These are phyloP conservation scores for Furnarius figulus DNA, from an alignment of 2,113 vertebrate genomes.

Conservation along the genomic window DNA sequence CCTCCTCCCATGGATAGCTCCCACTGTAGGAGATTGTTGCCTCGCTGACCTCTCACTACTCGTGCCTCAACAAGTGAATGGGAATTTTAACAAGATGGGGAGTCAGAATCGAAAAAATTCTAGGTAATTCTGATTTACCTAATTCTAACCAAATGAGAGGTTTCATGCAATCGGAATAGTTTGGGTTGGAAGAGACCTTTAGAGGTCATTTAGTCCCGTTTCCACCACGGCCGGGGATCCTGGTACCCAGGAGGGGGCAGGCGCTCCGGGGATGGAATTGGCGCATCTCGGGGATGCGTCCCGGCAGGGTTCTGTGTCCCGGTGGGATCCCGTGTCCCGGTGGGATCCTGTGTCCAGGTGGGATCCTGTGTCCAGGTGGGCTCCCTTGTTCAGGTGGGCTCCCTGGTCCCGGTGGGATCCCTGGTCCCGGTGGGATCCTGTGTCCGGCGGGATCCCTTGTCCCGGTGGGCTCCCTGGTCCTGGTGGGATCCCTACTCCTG, in stretches of 20 bases:
- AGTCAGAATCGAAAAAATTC: neutral
- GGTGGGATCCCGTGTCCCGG: no score
- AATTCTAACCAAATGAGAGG: accelerated
- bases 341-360: no score
- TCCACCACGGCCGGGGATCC: neutral
- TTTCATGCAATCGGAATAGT: neutral
- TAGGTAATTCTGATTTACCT: neutral
- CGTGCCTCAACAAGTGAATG: neutral
- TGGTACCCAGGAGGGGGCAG: neutral
- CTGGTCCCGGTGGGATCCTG: no score
- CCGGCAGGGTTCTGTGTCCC: neutral
- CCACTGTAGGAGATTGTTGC: accelerated
- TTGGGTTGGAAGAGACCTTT: neutral
- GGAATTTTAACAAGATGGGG: neutral
- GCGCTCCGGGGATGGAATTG: neutral
- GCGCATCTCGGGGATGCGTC: accelerated
- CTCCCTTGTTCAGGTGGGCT: no score
- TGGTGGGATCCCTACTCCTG: no score
- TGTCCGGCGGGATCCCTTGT: no score
- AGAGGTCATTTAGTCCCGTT: neutral
- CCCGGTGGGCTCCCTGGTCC: no score
- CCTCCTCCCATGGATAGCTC: accelerated
- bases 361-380: no score
- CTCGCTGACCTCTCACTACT: neutral
- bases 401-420: no score